Evolutionary conservation across 2,888 invertebrate genomes (phyloP).

Genomic region (Pandemis corylana): DNA sequence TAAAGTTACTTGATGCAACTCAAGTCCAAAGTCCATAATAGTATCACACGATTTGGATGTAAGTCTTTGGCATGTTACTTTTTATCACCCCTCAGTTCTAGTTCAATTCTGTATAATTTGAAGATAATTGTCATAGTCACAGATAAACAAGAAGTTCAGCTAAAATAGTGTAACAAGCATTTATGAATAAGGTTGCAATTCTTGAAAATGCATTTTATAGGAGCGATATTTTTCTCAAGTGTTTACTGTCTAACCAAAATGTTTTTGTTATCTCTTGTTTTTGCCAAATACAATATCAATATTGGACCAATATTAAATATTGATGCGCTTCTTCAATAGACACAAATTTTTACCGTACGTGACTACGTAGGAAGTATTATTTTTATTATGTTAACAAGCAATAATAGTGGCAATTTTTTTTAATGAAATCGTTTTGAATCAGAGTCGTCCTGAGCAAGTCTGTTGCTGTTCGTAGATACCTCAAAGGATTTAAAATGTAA

Average conservation of each 20-base stretch:
- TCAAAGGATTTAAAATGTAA: constrained; percentile 51
- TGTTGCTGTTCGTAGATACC: constrained; percentile 29
- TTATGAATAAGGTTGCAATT: neutral
- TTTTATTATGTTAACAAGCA: neutral
- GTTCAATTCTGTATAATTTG: too few relatives aligned
- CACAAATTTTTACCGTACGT: neutral
- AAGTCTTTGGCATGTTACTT: too few relatives aligned
- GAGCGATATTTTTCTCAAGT: neutral
- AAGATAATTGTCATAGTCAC: too few relatives aligned
- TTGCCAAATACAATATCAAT: constrained; percentile 24
- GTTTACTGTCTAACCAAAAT: neutral
- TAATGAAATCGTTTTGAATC: neutral
- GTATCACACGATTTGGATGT: too few relatives aligned
- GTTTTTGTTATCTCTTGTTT: neutral
- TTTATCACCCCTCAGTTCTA: too few relatives aligned
- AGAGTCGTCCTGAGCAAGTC: constrained; percentile 30
- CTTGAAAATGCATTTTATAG: neutral
- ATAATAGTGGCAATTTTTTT: constrained; percentile 14
- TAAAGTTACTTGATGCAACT: too few relatives aligned
- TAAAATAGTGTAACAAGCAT: too few relatives aligned
- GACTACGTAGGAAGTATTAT: constrained; percentile 4
- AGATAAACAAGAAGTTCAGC: too few relatives aligned
- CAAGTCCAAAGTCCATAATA: too few relatives aligned
- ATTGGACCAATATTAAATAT: constrained; percentile 28
- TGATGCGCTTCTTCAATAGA: constrained; percentile 6